Evolutionary conservation across 2,888 invertebrate species (phyloP), one percentile per base, ranked within the genome.

Genomic region (Cheilosia soror): DNA sequence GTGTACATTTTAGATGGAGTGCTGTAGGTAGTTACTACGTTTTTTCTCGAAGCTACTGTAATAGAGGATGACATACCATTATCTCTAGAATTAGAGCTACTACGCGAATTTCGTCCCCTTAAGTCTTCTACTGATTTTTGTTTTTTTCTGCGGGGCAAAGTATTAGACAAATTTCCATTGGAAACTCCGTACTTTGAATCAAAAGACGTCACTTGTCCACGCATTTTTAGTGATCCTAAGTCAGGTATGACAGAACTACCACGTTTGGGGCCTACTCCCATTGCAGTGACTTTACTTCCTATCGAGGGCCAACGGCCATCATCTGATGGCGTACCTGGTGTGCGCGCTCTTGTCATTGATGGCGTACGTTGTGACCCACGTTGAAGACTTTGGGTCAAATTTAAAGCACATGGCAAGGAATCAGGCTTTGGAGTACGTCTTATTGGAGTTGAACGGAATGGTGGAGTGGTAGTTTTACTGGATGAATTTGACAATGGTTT

Each of bases 121-220:
- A 93, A 93, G 78, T 94, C 93, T 82, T 94, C 95, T 3, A 94
- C 93, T 2, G 94, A 94, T 87, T 94, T 94, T 68, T 95, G 95
- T 88, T 95, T 95, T 84, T 95, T 93, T 72, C 96, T 93, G 47
- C 97, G 94, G 0, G 97, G 97, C 51, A 97, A 90, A 0, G 97
- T 97, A 7, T 95, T 96, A 88, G 96, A 96, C 88, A 96, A 95
- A 89, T 96, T 96, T 11, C 95, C 93, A 42, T 88, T 90, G 4
- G 87, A 73, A 55, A 58, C 9, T 40, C 91, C 92, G 20, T 93
- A 91, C 72, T 93, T 92, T 55, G 89, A 88, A 75, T 93, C 93
- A 7, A 89, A 87, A 15, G 89, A 87, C 87, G 85, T 89, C 88
- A 82, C 87, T 85, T 88, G 90, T 87, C 88, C 90, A 31, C 90